phyloP scores from a whole-genome alignment of 2,888 invertebrate species.

The Tipula helvola region DNA sequence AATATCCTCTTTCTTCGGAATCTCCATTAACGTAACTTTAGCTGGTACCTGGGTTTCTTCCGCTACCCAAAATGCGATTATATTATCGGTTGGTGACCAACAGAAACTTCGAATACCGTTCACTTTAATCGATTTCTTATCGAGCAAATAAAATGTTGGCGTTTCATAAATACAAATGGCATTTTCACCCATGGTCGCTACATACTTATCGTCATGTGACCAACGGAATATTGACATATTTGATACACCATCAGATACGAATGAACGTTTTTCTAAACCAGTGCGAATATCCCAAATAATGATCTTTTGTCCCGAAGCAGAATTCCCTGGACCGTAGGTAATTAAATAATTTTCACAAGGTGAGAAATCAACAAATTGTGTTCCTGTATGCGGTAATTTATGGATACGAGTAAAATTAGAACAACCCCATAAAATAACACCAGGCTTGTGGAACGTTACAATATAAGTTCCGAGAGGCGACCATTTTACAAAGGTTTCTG shows the following conservation, averaged over 20 bases:
- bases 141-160: constrained; percentile 85
- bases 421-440: constrained; percentile 96
- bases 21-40: constrained; percentile 80
- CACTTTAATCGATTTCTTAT: constrained; percentile 89
- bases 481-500: constrained; percentile 94
- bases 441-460: constrained; percentile 90
- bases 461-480: constrained; percentile 95
- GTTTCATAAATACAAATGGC: constrained; percentile 91
- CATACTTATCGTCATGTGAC: constrained; percentile 92
- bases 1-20: constrained; percentile 79
- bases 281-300: constrained; percentile 97
- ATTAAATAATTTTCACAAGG: constrained; percentile 95
- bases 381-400: constrained; percentile 79
- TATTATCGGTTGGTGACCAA: constrained; percentile 96
- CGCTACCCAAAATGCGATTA: constrained; percentile 96
- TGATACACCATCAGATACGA: constrained; percentile 71
- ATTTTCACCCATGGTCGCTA: constrained; percentile 76
- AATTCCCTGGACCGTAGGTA: constrained; percentile 85
- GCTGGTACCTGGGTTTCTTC: constrained; percentile 96
- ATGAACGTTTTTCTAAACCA: constrained; percentile 83
- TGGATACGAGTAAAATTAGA: constrained; percentile 84
- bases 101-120: constrained; percentile 85
- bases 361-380: constrained; percentile 94
- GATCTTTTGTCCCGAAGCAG: constrained; percentile 65
- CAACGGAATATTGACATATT: constrained; percentile 94